Evolutionary conservation across 2,113 vertebrate species (phyloP).

Genomic region (Strix uralensis): DNA sequence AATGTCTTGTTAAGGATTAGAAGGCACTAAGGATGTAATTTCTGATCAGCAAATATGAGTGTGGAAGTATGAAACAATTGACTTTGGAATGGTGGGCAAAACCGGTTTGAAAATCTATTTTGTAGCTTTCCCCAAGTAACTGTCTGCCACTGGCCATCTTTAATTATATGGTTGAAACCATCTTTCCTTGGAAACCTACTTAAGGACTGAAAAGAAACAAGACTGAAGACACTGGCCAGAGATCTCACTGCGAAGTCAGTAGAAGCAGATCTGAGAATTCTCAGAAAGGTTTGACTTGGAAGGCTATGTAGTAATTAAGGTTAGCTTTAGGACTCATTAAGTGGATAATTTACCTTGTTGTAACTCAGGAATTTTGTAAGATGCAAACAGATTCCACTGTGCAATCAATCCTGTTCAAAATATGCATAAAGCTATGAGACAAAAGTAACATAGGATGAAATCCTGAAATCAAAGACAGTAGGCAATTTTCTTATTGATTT

Average conservation of each 20-base stretch:
- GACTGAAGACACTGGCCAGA: background rate
- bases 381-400: background rate
- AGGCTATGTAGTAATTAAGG: background rate
- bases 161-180: background rate
- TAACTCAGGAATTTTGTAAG: background rate
- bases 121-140: background rate
- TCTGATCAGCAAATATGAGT: background rate
- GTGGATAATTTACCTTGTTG: background rate
- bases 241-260: background rate
- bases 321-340: background rate
- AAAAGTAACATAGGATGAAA: background rate
- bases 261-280: background rate
- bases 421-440: background rate
- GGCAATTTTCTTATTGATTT: background rate
- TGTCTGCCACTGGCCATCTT: background rate
- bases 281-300: background rate
- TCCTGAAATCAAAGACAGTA: fast-evolving
- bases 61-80: background rate
- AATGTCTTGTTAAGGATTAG: background rate
- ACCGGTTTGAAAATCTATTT: background rate
- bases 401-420: background rate
- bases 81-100: background rate
- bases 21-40: background rate
- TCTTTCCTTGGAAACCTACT: background rate
- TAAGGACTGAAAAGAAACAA: background rate